Base-by-base conservation (phyloP, 2,888 invertebrate species). In the Maniola hyperantus region DNA sequence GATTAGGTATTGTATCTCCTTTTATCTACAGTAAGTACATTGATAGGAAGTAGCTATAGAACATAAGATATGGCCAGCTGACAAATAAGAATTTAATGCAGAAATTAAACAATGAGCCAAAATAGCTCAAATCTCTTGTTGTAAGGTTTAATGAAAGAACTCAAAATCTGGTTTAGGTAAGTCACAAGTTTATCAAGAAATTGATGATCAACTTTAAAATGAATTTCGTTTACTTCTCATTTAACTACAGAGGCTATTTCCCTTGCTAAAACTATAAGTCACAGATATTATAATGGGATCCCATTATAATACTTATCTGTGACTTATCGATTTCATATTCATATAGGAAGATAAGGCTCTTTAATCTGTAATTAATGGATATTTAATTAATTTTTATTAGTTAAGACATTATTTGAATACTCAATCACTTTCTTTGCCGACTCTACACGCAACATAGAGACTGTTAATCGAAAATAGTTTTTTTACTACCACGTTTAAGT, bases 1-100 rank as follows among this genome's bases (percentile, higher is more conserved):
- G 88, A 79, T 78, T 90, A 73, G 91, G 91, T 92, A 88, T 74
- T 66, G 65, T 51, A 50, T 62, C 6, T 10, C 8, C 15, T 59
- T 46, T 46, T 26, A 39, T 20, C 33, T 55, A n/a, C 44, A 7
- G 6, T 44, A 6, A 26, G 26, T 26, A 26, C 26, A 26, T 26
- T 26, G 26, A 0, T 53, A 53, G 34, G 34, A 7, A 50, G 4
- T 50, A n/a, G 2, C n/a, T n/a, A 5, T 13, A n/a, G 33, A 34
- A 7, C n/a, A 7, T 6, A 53, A 33, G n/a, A 7, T n/a, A 33
- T 10, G 51, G 11, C 4, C 6, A 44, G 13, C n/a, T n/a, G n/a
- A n/a, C n/a, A n/a, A 26, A 26, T 26, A 26, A 26, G 1, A 26
- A 26, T n/a, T n/a, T n/a, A n/a, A n/a, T n/a, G n/a, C 26, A 26